Conservation (phyloP, 2,113 vertebrate genomes). For the Tricholaema leucomelas region DNA sequence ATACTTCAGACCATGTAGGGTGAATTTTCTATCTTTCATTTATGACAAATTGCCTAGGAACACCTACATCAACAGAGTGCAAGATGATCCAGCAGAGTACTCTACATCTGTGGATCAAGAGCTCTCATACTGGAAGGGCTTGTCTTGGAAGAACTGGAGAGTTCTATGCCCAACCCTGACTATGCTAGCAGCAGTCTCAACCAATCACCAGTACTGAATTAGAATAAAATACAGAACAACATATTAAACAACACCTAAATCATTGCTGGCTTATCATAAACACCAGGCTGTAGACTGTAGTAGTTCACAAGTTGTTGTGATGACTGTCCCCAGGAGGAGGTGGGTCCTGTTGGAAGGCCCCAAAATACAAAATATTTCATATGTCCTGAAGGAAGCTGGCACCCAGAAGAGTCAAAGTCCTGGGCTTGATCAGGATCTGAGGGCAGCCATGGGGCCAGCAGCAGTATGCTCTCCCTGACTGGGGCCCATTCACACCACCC, state of each 20-base stretch:
- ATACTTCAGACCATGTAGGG: neutral
- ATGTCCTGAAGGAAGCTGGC: neutral
- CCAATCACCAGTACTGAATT: too few species aligned
- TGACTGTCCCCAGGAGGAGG: neutral
- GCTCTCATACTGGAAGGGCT: neutral
- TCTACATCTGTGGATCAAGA: neutral
- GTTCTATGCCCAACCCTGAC: too few species aligned
- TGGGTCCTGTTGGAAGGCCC: neutral
- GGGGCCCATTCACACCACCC: neutral
- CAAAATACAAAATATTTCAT: neutral
- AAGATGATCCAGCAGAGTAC: neutral
- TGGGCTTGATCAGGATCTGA: neutral
- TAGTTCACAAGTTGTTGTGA: too few species aligned
- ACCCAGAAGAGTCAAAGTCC: neutral
- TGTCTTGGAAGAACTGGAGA: neutral
- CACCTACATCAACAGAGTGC: neutral
- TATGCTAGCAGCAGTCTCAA: too few species aligned
- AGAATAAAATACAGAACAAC: too few species aligned
- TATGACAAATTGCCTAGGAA: neutral
- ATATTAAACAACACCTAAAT: too few species aligned
- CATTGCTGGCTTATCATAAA: too few species aligned
- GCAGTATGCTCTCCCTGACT: rapidly evolving
- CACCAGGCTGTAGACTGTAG: too few species aligned
- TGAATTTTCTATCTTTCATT: neutral
- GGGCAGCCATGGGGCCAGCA: neutral